A percentile compares a stretch with the other conserved stretches of the same genome.
Evolutionary conservation across 2,113 vertebrate species (phyloP).

Genomic region (Hippocampus zosterae): DNA sequence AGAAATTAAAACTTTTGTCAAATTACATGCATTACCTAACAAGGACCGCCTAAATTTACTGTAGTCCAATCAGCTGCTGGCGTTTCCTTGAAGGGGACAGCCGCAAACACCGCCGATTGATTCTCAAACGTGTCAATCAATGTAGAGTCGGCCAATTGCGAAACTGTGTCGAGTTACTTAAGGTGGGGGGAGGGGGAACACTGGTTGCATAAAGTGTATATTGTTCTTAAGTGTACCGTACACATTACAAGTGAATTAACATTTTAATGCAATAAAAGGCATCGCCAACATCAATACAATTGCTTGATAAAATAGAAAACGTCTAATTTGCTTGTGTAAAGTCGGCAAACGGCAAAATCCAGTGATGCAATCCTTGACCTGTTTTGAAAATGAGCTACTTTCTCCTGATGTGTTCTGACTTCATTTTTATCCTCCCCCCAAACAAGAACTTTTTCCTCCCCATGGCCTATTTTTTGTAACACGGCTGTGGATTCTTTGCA

Average conservation of each 20-base stretch:
- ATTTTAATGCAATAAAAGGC: not conserved
- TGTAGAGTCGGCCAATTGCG: constrained; percentile 15
- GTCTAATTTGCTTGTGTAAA: not conserved
- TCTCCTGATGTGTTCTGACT: not conserved
- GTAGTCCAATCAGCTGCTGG: constrained; percentile 34
- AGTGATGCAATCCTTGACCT: not conserved
- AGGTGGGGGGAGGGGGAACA: constrained; percentile 1
- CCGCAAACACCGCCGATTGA: constrained; percentile 25
- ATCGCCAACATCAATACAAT: not conserved
- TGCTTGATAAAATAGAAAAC: not conserved
- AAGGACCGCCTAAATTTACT: not conserved
- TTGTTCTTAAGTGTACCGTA: not conserved
- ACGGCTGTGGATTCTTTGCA: too few species aligned
- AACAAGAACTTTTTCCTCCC: too few species aligned
- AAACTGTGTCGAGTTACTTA: constrained; percentile 11
- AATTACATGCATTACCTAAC: constrained; percentile 44
- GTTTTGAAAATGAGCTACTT: not conserved
- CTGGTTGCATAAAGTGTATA: not conserved
- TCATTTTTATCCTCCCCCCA: too few species aligned
- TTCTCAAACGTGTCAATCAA: not conserved
- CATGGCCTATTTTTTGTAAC: too few species aligned
- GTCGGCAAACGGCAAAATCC: not conserved
- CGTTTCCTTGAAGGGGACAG: fast-evolving
- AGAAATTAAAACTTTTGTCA: not conserved
- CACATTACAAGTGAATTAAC: too few species aligned